Percentiles rank a stretch among this genome's conserved stretches.
These are phyloP conservation scores for Pao palembangensis DNA, from an alignment of 2,113 vertebrate genomes.

Conservation along the genomic window DNA sequence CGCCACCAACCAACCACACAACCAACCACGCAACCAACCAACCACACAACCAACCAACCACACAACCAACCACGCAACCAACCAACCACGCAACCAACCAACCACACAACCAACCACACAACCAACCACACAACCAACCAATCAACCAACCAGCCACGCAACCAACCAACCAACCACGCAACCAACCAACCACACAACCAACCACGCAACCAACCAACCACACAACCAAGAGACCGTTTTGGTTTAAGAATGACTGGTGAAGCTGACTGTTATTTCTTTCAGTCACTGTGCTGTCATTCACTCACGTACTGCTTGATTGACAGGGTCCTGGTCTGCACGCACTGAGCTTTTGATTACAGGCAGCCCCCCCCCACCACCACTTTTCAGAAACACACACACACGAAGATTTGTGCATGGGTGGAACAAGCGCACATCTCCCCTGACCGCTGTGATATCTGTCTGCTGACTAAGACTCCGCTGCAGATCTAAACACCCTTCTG, in stretches of 20 bases:
- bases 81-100: too few relatives aligned
- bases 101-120: too few relatives aligned
- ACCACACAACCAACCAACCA: too few relatives aligned
- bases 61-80: too few relatives aligned
- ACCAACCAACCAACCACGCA: too few relatives aligned
- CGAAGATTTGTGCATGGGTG: conserved; percentile 63
- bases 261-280: conserved; percentile 64
- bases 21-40: too few relatives aligned
- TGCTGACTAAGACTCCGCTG: conserved; percentile 58
- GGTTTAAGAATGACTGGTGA: conserved; percentile 70
- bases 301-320: conserved; percentile 75
- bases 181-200: too few relatives aligned
- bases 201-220: too few relatives aligned
- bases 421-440: conserved; percentile 66
- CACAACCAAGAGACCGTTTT: conserved; percentile 61
- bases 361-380: conserved; percentile 68
- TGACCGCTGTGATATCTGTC: conserved; percentile 70
- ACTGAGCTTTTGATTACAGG: conserved; percentile 76
- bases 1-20: too few relatives aligned
- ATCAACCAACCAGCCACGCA: too few relatives aligned
- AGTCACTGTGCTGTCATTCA: conserved; percentile 65
- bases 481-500: not conserved
- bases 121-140: too few relatives aligned
- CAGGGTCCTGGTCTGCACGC: conserved; percentile 77
- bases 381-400: conserved; percentile 41